Conservation (phyloP, 1,140 invertebrate genomes). For the Protaetia brevitarsis region DNA sequence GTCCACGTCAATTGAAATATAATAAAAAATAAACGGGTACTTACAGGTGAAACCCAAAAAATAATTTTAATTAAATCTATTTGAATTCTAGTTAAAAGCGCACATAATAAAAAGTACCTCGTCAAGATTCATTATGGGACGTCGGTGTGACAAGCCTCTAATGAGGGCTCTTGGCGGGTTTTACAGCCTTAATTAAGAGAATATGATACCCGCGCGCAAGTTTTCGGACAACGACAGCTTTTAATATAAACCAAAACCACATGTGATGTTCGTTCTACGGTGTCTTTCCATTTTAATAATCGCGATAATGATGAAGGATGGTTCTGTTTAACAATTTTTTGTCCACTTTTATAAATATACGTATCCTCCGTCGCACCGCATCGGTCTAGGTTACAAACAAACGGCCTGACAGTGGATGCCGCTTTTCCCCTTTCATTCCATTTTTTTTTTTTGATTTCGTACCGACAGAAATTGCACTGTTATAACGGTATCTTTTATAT, state of each 20-base stretch:
- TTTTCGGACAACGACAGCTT: conserved; percentile 42
- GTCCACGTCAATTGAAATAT: neutral
- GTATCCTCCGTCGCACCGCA: neutral
- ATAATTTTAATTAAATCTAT: conserved; percentile 47
- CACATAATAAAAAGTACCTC: conserved; percentile 45
- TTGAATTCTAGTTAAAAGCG: conserved; percentile 46
- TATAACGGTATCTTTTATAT: too few relatives aligned
- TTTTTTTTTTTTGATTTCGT: neutral
- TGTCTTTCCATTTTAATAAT: conserved; percentile 25
- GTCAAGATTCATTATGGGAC: conserved; percentile 48
- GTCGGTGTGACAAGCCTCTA: conserved; percentile 46
- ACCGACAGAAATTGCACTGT: neutral
- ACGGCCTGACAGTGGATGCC: neutral
- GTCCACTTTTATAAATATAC: conserved; percentile 4
- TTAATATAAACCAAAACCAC: conserved; percentile 32
- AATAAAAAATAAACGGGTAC: neutral
- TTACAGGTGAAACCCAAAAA: neutral
- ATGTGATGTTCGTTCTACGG: conserved; percentile 25
- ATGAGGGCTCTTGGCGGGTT: conserved; percentile 46
- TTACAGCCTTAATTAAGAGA: conserved; percentile 48
- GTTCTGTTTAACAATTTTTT: conserved; percentile 17
- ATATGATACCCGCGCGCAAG: conserved; percentile 44
- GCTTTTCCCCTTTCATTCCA: neutral
- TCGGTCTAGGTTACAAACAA: neutral
- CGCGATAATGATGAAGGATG: conserved; percentile 25